These are phyloP conservation scores for Hucho hucho DNA, from an alignment of 2,113 vertebrate genomes.

Conservation along the genomic window DNA sequence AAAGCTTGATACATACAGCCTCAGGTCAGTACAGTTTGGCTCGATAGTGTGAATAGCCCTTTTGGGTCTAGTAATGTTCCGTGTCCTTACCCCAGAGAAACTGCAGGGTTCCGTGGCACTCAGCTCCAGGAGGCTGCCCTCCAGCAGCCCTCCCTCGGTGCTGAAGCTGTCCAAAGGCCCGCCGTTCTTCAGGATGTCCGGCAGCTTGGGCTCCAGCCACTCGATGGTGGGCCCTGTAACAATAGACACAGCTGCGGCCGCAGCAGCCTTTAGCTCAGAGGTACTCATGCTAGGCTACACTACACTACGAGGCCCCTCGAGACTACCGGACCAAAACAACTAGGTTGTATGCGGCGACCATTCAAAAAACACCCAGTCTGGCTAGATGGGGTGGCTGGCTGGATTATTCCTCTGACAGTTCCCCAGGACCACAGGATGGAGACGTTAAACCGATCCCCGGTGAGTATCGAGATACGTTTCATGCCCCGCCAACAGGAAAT, in stretches of 20 bases:
- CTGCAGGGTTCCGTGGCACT: constrained; percentile 77
- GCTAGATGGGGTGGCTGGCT: neutral
- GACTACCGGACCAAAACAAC: constrained; percentile 12
- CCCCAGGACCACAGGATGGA: constrained; percentile 53
- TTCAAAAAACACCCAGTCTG: neutral
- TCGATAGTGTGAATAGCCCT: no score
- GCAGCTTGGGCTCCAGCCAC: constrained; percentile 94
- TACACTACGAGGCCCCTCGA: constrained; percentile 21
- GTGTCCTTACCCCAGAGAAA: constrained; percentile 82
- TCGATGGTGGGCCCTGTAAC: constrained; percentile 87
- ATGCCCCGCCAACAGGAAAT: constrained; percentile 41
- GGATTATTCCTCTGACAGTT: constrained; percentile 53
- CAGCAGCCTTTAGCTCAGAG: constrained; percentile 65
- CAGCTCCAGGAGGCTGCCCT: constrained; percentile 76
- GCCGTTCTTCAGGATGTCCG: constrained; percentile 93
- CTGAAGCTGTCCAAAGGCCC: constrained; percentile 77
- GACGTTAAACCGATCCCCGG: constrained; percentile 43
- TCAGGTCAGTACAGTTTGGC: no score
- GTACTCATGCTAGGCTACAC: constrained; percentile 78
- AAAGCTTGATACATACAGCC: no score
- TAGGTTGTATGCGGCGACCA: neutral
- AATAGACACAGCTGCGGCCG: constrained; percentile 62
- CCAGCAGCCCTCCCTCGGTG: constrained; percentile 70
- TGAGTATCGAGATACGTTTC: no score
- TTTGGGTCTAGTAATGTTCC: no score